Evolutionary conservation across 2,797 vertebrate genomes (phyloP).

Genomic region (Coccyzus lansbergi): DNA sequence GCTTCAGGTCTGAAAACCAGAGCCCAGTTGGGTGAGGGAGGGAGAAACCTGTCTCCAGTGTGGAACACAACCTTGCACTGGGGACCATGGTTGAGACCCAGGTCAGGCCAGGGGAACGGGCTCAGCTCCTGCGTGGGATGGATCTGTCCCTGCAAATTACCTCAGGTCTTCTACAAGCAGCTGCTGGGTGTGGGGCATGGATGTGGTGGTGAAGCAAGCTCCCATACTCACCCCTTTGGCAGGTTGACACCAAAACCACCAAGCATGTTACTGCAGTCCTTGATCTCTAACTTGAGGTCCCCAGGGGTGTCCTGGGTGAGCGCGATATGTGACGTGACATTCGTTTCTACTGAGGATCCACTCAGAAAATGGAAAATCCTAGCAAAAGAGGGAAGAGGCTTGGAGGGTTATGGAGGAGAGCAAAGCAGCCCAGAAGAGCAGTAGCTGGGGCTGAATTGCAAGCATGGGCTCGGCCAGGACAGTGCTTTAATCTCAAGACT

Average conservation of each 20-base stretch:
- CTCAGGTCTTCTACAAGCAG: neutral
- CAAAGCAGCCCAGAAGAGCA: accelerated
- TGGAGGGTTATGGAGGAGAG: neutral
- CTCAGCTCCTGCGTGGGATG: neutral
- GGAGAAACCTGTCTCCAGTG: neutral
- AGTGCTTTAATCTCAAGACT: neutral
- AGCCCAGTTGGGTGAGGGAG: accelerated
- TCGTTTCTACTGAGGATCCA: neutral
- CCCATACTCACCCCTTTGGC: neutral
- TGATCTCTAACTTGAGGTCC: conserved; percentile 8
- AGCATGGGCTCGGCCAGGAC: accelerated
- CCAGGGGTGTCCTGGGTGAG: neutral
- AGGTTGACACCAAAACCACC: neutral
- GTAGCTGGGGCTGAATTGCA: accelerated
- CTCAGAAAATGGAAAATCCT: conserved; percentile 41
- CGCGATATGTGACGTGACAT: neutral
- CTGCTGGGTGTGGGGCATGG: accelerated
- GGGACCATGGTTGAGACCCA: accelerated
- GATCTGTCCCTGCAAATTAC: neutral
- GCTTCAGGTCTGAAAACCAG: neutral
- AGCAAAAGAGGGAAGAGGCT: neutral
- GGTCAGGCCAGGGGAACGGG: accelerated
- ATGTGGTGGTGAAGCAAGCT: accelerated
- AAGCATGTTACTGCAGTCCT: conserved; percentile 28
- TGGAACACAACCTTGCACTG: accelerated